Percentiles rank a stretch among this genome's conserved stretches.
These are phyloP conservation scores for Corapipo altera DNA, from an alignment of 2,113 vertebrate species.

Conservation along the genomic window DNA sequence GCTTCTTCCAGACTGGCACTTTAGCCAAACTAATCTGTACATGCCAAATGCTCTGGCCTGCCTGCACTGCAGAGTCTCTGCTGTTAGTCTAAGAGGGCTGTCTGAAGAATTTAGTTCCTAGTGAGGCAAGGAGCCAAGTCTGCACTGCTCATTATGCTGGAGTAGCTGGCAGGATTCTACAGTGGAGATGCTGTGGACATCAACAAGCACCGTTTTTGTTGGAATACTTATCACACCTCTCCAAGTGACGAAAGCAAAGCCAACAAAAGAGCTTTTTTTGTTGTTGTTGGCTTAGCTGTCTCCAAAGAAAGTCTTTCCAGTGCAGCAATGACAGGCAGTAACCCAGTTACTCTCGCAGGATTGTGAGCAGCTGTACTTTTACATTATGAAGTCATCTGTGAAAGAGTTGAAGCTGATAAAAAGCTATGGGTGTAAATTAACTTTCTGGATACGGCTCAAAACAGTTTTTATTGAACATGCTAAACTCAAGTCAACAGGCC, in stretches of 20 bases:
- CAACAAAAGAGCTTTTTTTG: not conserved
- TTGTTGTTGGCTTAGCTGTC: not conserved
- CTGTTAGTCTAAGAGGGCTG: not conserved
- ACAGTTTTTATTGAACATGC: not conserved
- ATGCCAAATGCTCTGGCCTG: not conserved
- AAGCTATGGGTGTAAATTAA: not conserved
- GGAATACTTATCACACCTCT: not conserved
- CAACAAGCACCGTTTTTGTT: not conserved
- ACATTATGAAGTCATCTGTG: not conserved
- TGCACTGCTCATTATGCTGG: not conserved
- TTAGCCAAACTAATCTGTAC: not conserved
- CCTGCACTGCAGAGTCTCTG: not conserved
- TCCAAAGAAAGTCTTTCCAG: not conserved
- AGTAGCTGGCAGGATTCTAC: not conserved
- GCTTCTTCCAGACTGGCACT: not conserved
- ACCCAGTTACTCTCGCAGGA: not conserved
- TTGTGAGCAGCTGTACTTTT: not conserved
- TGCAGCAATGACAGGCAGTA: not conserved
- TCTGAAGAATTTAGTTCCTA: not conserved
- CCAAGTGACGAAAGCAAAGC: not conserved
- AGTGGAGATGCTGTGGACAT: not conserved
- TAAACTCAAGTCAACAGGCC: not conserved
- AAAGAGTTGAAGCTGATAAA: not conserved
- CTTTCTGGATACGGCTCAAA: not conserved
- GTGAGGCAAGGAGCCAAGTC: not conserved